phyloP scores from a whole-genome alignment of 2,113 vertebrate species.

The Brachyhypopomus occidentalis region DNA sequence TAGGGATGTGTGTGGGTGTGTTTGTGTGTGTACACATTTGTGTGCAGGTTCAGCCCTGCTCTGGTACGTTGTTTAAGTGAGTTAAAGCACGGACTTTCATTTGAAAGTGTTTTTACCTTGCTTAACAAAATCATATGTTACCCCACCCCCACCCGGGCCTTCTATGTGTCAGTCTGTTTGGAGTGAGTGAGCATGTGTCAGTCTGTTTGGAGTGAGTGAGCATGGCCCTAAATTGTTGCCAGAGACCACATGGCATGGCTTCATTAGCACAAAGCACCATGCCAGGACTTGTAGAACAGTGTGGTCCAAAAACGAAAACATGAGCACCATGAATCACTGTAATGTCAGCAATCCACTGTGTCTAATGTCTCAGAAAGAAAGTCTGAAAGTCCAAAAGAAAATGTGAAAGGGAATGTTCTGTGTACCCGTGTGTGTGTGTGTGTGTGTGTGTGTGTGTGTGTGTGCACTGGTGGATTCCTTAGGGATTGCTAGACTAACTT shows the following conservation, averaged over 20 bases:
- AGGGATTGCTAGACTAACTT: conserved; percentile 22
- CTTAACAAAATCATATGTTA: conserved; percentile 5
- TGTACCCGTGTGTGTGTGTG: neutral
- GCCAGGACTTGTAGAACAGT: neutral
- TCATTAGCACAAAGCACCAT: neutral
- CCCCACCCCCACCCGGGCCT: neutral
- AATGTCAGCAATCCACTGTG: neutral
- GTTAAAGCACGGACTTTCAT: conserved; percentile 10
- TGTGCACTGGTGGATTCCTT: conserved; percentile 13
- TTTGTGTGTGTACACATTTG: neutral
- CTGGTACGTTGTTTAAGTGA: conserved; percentile 7
- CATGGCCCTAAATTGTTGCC: neutral
- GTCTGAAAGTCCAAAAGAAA: neutral
- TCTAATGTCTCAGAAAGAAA: neutral
- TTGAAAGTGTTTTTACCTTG: conserved; percentile 13
- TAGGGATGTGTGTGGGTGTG: neutral
- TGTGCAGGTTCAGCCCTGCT: neutral
- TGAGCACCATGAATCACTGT: neutral
- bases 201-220: neutral
- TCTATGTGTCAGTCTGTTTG: neutral
- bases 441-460: conserved; percentile 1
- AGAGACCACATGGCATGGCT: neutral
- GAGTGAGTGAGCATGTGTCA: neutral
- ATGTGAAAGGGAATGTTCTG: neutral
- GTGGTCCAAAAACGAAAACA: neutral